Conservation (phyloP, 1,140 invertebrate genomes). For the Drosophila santomea region DNA sequence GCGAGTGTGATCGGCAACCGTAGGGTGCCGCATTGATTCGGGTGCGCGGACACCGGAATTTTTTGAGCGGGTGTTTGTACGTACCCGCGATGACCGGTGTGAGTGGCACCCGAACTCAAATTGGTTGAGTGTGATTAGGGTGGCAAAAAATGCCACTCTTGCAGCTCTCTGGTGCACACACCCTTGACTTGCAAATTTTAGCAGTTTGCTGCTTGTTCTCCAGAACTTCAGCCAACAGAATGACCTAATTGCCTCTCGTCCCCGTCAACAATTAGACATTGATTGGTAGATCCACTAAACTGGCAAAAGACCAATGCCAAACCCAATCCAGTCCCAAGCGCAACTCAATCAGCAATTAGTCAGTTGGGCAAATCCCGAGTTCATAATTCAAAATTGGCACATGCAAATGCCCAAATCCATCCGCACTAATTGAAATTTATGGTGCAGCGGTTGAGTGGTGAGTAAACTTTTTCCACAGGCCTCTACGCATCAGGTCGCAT, state of each 20-base stretch:
- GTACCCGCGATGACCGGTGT: no score
- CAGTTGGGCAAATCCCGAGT: constrained; percentile 46
- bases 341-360: constrained; percentile 68
- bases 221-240: constrained; percentile 11
- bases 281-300: constrained; percentile 39
- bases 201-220: not conserved
- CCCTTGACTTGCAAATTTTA: not conserved
- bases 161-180: not conserved
- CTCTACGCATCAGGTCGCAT: constrained; percentile 38
- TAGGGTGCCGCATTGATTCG: no score
- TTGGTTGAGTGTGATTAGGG: no score
- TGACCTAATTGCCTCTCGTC: constrained; percentile 34
- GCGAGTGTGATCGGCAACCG: no score
- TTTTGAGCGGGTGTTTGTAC: no score
- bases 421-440: constrained; percentile 63
- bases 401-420: constrained; percentile 49
- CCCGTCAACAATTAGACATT: constrained; percentile 32
- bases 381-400: constrained; percentile 70
- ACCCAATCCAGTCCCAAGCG: not conserved
- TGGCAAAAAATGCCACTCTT: no score
- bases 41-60: no score
- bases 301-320: constrained; percentile 3
- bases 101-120: no score
- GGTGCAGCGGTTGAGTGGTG: constrained; percentile 38
- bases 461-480: constrained; percentile 24